Evolutionary conservation across 2,797 vertebrate species (phyloP), one percentile per base, ranked within the genome.

Genomic region (Notoglanidium macrostoma): DNA sequence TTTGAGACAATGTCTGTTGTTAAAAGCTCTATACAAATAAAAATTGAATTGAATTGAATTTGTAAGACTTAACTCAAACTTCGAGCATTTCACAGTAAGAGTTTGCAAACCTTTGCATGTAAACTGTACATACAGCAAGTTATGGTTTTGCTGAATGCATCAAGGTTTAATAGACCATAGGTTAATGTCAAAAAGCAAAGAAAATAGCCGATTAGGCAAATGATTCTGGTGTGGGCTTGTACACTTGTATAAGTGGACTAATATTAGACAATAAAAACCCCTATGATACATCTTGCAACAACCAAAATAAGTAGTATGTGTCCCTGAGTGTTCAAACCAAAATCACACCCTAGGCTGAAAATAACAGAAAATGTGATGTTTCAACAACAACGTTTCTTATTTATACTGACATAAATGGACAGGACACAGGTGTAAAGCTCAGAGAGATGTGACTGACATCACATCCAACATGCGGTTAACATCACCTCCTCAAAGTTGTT

Each of bases 321-420:
- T 67, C 46, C 29, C 26, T 85, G 29, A 78, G 72, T 77, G 14
- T 85, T 85, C 6, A 65, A 44, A 78, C 57, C 2, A n/a, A 44
- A 80, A 61, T 79, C 68, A 40, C 26, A 65, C 19, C 19, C 29
- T 8, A 12, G 12, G 21, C 12, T 54, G 21, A 67, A 79, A 79
- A 11, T 46, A 72, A 59, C n/a, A 55, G 12, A 78, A 70, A n/a
- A 40, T 57, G 14, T 57, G 35, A 15, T 61, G n/a, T 35, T 61
- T 61, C 17, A 32, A 70, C 65, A 79, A 44, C 35, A 73, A 72
- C 8, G 3, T 35, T 61, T 81, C 32, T n/a, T 32, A 70, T 57
- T 80, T 72, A 59, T 46, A 35, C 35, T 61, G 35, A 9, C 11
- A 55, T 76, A 76, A 76, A 55, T 77, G 15, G 32, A 55, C 57